These are phyloP conservation scores for Mycteria americana DNA, from an alignment of 2,797 vertebrate species.

Conservation along the genomic window DNA sequence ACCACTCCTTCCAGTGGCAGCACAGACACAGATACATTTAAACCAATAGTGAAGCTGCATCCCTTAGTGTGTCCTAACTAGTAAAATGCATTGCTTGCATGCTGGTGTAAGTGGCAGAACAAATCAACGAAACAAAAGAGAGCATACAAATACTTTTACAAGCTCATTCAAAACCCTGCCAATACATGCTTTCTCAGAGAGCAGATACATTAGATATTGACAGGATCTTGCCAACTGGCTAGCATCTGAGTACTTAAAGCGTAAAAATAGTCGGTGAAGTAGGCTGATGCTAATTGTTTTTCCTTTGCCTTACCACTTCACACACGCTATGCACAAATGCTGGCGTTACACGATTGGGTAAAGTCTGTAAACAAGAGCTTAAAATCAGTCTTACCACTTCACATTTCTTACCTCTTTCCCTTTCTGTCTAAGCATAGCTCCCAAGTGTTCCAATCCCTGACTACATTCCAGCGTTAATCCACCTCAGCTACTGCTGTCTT, in stretches of 20 bases:
- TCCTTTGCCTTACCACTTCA: neutral
- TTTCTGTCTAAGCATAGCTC: slow-evolving; percentile 53
- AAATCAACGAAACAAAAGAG: neutral
- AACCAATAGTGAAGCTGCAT: neutral
- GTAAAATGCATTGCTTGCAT: neutral
- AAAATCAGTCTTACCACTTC: slow-evolving; percentile 7
- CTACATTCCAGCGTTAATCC: slow-evolving; percentile 47
- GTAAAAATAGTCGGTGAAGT: slow-evolving; percentile 24
- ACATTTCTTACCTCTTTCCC: slow-evolving; percentile 46
- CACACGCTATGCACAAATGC: neutral
- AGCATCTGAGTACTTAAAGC: neutral
- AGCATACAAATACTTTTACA: neutral
- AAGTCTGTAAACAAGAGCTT: slow-evolving; percentile 39
- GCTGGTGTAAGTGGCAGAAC: neutral
- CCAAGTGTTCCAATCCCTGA: slow-evolving; percentile 46
- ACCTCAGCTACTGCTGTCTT: slow-evolving; percentile 50
- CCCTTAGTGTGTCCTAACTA: neutral
- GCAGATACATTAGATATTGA: neutral
- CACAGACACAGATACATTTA: neutral
- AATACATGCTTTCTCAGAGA: neutral
- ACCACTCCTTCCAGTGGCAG: neutral
- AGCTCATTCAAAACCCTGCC: neutral
- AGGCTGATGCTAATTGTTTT: slow-evolving; percentile 28
- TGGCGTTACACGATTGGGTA: neutral
- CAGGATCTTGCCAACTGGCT: slow-evolving; percentile 26